A percentile compares a stretch with the other conserved stretches of the same genome.
Evolutionary conservation across 2,113 vertebrate species (phyloP).

Genomic region (Aplodontia rufa): DNA sequence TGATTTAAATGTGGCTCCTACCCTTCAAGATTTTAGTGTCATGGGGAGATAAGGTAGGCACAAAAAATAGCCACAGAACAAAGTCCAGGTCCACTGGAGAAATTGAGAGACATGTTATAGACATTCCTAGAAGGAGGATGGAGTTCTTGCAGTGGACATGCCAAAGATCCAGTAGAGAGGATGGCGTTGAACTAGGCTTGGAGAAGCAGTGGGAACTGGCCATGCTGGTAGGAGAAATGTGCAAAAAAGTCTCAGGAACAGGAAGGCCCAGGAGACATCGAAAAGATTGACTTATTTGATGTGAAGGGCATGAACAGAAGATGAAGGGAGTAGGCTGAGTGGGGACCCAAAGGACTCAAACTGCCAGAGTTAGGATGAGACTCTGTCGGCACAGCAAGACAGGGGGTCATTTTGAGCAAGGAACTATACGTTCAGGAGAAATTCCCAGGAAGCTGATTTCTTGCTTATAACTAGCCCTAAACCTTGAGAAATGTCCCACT

Average conservation of each 20-base stretch:
- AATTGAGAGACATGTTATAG: background rate
- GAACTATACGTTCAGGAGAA: background rate
- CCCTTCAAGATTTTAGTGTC: background rate
- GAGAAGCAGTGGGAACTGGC: background rate
- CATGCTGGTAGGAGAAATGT: background rate
- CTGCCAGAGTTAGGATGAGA: background rate
- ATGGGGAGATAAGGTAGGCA: background rate
- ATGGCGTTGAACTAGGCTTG: background rate
- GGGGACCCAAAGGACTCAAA: background rate
- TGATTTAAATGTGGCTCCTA: background rate
- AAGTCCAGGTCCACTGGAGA: background rate
- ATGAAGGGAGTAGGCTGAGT: background rate
- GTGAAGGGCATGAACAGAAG: background rate
- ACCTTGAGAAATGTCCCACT: conserved; percentile 30
- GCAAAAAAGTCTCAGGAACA: background rate
- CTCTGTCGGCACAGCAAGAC: background rate
- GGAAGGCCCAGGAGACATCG: background rate
- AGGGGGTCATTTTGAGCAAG: background rate
- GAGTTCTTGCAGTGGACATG: background rate
- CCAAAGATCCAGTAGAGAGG: background rate
- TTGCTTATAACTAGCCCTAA: background rate
- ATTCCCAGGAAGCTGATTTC: background rate
- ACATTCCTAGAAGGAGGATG: background rate
- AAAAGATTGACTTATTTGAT: background rate
- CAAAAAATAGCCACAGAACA: background rate